Conservation (phyloP, 2,888 invertebrate species). For the Metallyticus violacea region DNA sequence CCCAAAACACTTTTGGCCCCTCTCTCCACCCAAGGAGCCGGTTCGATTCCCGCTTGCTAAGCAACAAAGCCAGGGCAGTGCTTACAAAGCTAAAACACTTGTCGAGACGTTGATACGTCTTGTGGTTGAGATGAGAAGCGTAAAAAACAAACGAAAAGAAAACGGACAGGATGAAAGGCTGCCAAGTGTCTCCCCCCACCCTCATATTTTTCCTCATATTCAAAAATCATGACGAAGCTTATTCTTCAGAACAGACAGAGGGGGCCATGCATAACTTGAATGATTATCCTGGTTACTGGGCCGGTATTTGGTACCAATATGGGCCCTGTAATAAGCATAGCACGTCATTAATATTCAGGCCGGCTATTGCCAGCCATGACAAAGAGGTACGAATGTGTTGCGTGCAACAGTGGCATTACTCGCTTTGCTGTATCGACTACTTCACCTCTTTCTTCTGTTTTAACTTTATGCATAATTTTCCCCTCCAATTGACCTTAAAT, state of each 20-base stretch:
- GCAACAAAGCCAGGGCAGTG: too few species aligned
- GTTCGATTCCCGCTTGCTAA: too few species aligned
- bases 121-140: too few species aligned
- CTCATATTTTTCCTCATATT: constrained; percentile 30
- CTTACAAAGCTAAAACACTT: too few species aligned
- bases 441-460: not conserved
- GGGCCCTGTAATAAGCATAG: constrained; percentile 19
- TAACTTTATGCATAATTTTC: too few species aligned
- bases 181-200: not conserved
- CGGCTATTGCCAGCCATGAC: constrained; percentile 13
- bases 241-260: constrained; percentile 18
- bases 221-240: constrained; percentile 32
- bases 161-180: not conserved
- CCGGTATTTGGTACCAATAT: constrained; percentile 7
- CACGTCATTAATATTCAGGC: constrained; percentile 20
- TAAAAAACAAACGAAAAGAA: too few species aligned
- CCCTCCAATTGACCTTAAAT: too few species aligned
- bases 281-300: constrained; percentile 6
- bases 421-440: too few species aligned
- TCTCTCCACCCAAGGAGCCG: too few species aligned
- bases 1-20: too few species aligned
- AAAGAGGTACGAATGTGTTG: constrained; percentile 10
- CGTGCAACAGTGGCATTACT: not conserved
- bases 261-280: not conserved
- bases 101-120: too few species aligned